A percentile compares a stretch with the other conserved stretches of the same genome.
These are phyloP conservation scores for Mesembrinibis cayennensis DNA, from an alignment of 2,113 vertebrate species.

Conservation along the genomic window DNA sequence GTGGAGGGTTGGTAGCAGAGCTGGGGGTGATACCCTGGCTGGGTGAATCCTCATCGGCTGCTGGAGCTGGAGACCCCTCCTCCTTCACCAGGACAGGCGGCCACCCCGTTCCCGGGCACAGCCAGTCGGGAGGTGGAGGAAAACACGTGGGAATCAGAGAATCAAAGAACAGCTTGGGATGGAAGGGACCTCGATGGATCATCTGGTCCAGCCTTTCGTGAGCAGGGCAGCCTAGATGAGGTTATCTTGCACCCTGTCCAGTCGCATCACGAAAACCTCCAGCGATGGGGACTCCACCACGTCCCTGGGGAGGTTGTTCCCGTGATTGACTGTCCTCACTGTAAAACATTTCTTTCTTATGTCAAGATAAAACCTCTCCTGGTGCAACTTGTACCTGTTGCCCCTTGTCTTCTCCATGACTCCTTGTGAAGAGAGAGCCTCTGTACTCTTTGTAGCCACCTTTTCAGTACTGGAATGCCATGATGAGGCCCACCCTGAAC, in stretches of 20 bases:
- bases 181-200: neutral
- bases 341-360: neutral
- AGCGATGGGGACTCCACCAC: fast-evolving
- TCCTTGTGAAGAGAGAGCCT: neutral
- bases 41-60: neutral
- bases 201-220: neutral
- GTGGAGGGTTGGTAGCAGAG: neutral
- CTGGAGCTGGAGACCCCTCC: neutral
- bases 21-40: neutral
- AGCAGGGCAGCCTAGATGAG: neutral
- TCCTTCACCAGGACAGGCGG: neutral
- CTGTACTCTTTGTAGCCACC: neutral
- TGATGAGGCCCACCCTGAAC: neutral
- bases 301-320: neutral
- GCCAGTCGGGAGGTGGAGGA: neutral
- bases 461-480: neutral
- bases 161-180: neutral
- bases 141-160: neutral
- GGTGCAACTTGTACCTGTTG: neutral
- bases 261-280: neutral
- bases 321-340: neutral
- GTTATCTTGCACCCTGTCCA: neutral
- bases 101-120: neutral
- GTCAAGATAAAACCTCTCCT: neutral
- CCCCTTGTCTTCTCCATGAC: neutral